A percentile compares a stretch with the other conserved stretches of the same genome.
phyloP scores from a whole-genome alignment of 1,140 invertebrate species.

The Uloborus diversus region DNA sequence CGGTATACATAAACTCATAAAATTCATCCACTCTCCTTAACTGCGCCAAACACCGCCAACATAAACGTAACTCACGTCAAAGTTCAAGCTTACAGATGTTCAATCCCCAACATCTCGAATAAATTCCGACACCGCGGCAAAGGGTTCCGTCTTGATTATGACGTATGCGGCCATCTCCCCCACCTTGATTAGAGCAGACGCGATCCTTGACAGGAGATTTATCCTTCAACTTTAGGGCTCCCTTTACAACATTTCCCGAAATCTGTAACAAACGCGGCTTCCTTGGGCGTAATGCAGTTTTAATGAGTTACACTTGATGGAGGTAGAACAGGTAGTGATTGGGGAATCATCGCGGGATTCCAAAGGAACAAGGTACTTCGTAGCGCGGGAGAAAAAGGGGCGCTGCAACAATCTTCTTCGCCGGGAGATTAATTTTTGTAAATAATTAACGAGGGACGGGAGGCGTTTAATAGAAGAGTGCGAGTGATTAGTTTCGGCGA shows the following conservation, averaged over 20 bases:
- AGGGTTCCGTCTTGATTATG: no score
- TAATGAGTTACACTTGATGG: slow-evolving; percentile 46
- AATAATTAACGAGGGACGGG: no score
- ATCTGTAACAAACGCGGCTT: slow-evolving; percentile 7
- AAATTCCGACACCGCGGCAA: no score
- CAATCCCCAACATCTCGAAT: no score
- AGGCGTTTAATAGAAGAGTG: background rate
- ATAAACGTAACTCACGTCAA: no score
- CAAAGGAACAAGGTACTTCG: background rate
- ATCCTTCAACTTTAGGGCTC: slow-evolving; percentile 24
- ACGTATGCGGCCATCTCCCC: background rate
- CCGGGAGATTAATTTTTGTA: no score
- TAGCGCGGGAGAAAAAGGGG: background rate
- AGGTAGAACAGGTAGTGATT: slow-evolving; percentile 27
- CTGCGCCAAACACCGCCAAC: no score
- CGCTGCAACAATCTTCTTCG: no score
- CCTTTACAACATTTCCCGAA: slow-evolving; percentile 1
- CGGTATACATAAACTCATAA: no score
- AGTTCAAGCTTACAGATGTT: no score
- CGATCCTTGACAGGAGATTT: slow-evolving; percentile 23
- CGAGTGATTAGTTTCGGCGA: background rate
- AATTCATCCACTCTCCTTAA: no score
- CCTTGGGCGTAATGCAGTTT: slow-evolving; percentile 47
- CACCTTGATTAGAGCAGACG: slow-evolving; percentile 25
- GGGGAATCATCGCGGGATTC: slow-evolving; percentile 19